Evolutionary conservation across 2,888 invertebrate species (phyloP), one percentile per base, ranked within the genome.

Genomic region (Morpho achilles): DNA sequence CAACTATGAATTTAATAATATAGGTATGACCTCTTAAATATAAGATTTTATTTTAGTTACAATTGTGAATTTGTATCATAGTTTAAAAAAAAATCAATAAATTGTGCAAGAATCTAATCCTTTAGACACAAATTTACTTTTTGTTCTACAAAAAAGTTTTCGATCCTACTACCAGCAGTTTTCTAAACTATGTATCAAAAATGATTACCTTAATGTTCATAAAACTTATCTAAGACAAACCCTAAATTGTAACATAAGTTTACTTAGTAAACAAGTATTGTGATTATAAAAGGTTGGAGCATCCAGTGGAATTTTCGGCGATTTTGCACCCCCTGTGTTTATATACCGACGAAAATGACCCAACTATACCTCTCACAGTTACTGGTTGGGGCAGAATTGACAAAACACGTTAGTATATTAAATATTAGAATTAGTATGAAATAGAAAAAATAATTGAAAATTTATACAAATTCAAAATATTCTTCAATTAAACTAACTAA

Each of bases 381-480:
- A 87, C 88, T 0, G 91, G 91, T 2, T 91, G 90, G 90, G 91
- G 91, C 1, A 77, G 71, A 59, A 84, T 75, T 3, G 84, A 79
- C 62, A 79, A 71, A 10, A 71, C 75, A 2, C 75, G 89, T 88
- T 69, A 65, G 85, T 50, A 5, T 41, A 22, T 22, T 32, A 32
- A 16, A 44, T n/a, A 16, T 8, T 41, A 5, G 32, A 32, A 32
- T 32, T 32, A 32, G 32, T 32, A 32, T 32, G 3, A 32, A 32
- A 32, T 32, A 5, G 3, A 32, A 32, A 32, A 32, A 32, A 32
- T 16, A 32, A 5, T 32, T 32, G 32, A 32, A 32, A 32, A 32
- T 32, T 32, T 5, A 32, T 32, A 1, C 16, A 16, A 16, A 16
- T 16, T 16, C 16, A 16, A n/a, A n/a, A n/a, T n/a, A n/a, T n/a